Evolutionary conservation across 2,888 invertebrate species (phyloP), one percentile per base, ranked within the genome.

Genomic region (Globia sparganii): DNA sequence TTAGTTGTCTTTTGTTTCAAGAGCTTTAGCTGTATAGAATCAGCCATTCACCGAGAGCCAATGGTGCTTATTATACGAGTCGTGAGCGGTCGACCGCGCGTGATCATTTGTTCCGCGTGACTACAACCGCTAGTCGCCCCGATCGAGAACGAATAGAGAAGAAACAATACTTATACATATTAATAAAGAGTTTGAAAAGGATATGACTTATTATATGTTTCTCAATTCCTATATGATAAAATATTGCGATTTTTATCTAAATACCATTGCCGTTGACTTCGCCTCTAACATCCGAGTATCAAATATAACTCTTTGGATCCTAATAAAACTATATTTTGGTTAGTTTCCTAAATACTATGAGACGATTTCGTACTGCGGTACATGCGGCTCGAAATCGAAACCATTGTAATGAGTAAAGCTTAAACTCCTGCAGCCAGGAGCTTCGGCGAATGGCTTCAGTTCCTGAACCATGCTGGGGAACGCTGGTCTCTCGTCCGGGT

Each of bases 401-500:
- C 96, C 95, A 80, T 95, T 96, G 79, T 94, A 96, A 87, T 95
- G 95, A 58, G 96, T 96, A 82, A 97, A 97, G 86, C 96, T 96
- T 49, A 97, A 89, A 80, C 94, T 91, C 46, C 94, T 91, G 8
- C 93, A 93, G 58, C 93, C 94, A 0, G 94, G 93, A 2, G 91
- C 94, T 13, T 93, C 93, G 0, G 94, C 91, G 28, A 96, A 93
- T 0, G 94, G 93, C n/a, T 90, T 88, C n/a, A 97, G 87, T 71
- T 96, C 95, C 64, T 92, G 96, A 8, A 97, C 93, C 31, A 98
- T 95, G 80, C 97, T 97, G 6, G 97, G 95, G 90, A 98, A 98
- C 18, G 97, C 96, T 0, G 98, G 98, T 86, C 99, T 97, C 91
- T 99, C 99, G 79, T 98, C 98, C 21, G 98, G 97, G 93, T 98